Evolutionary conservation across 2,888 invertebrate species (phyloP).

Genomic region (Pardosa pseudoannulata): DNA sequence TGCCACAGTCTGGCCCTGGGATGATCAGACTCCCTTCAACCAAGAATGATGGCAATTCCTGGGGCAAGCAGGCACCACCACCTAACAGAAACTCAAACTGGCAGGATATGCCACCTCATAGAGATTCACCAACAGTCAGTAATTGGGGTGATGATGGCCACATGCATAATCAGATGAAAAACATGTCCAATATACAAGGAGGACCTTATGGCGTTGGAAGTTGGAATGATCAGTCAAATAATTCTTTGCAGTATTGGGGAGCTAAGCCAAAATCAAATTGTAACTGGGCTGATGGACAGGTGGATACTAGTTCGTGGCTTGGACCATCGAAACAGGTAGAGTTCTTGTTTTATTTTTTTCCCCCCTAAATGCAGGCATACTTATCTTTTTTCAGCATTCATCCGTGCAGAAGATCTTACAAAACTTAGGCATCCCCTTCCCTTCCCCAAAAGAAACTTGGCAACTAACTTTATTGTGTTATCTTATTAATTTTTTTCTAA

Average conservation of each 20-base stretch:
- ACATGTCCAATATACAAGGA: conserved; percentile 46
- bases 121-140: conserved; percentile 62
- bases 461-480: too few species aligned
- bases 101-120: conserved; percentile 66
- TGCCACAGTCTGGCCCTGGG: conserved; percentile 71
- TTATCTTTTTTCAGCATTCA: too few species aligned
- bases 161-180: conserved; percentile 58
- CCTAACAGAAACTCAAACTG: conserved; percentile 55
- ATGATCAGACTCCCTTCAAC: conserved; percentile 73
- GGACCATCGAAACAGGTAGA: conserved; percentile 79
- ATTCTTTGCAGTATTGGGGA: conserved; percentile 80
- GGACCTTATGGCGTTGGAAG: conserved; percentile 42
- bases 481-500: too few species aligned
- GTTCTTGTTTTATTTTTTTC: too few species aligned
- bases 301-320: conserved; percentile 83
- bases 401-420: too few species aligned
- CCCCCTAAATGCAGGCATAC: too few species aligned
- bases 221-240: conserved; percentile 75
- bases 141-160: conserved; percentile 61
- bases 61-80: conserved; percentile 52
- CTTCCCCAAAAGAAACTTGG: too few species aligned
- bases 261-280: conserved; percentile 77
- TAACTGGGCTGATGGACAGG: conserved; percentile 79
- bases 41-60: conserved; percentile 39
- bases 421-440: too few species aligned